Conservation (phyloP, 2,797 vertebrate species). For the Cottoperca gobio region DNA sequence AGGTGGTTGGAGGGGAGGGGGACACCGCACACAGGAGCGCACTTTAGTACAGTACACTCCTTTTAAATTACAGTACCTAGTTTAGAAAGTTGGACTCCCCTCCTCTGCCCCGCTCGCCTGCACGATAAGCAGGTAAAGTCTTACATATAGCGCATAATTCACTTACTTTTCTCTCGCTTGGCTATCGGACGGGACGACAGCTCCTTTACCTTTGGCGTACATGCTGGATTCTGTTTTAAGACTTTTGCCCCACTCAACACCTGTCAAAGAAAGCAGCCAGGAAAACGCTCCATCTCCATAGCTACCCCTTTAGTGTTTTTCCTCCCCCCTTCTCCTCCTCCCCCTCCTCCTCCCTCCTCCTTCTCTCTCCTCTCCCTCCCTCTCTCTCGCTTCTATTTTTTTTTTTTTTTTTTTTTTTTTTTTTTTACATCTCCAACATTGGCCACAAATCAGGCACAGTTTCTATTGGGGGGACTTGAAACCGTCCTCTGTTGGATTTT, state of each 20-base stretch:
- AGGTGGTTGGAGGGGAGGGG: slow-evolving; percentile 55
- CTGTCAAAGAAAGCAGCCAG: slow-evolving; percentile 93
- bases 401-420: slow-evolving; percentile 63
- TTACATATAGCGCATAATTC: slow-evolving; percentile 61
- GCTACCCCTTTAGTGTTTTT: slow-evolving; percentile 91
- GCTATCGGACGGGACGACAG: slow-evolving; percentile 94
- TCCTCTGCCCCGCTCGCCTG: slow-evolving; percentile 52
- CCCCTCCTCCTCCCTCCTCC: slow-evolving; percentile 30
- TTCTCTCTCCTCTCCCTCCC: slow-evolving; percentile 34
- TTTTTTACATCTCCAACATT: slow-evolving; percentile 91
- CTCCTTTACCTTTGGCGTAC: slow-evolving; percentile 97
- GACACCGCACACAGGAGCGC: slow-evolving; percentile 53
- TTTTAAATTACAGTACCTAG: slow-evolving; percentile 79
- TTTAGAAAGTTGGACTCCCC: slow-evolving; percentile 83
- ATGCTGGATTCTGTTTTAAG: slow-evolving; percentile 92
- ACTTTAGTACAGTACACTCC: slow-evolving; percentile 61
- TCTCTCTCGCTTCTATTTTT: slow-evolving; percentile 16
- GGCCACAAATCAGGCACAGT: slow-evolving; percentile 92
- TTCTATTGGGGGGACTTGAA: slow-evolving; percentile 94
- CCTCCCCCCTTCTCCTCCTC: slow-evolving; percentile 72
- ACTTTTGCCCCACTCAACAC: slow-evolving; percentile 93
- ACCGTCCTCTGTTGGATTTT: slow-evolving; percentile 87
- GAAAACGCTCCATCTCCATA: slow-evolving; percentile 93
- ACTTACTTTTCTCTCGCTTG: slow-evolving; percentile 98
- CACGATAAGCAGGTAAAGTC: slow-evolving; percentile 71